Evolutionary conservation across 2,888 invertebrate genomes (phyloP), one percentile per base, ranked within the genome.

Genomic region (Teleiodes luculella): DNA sequence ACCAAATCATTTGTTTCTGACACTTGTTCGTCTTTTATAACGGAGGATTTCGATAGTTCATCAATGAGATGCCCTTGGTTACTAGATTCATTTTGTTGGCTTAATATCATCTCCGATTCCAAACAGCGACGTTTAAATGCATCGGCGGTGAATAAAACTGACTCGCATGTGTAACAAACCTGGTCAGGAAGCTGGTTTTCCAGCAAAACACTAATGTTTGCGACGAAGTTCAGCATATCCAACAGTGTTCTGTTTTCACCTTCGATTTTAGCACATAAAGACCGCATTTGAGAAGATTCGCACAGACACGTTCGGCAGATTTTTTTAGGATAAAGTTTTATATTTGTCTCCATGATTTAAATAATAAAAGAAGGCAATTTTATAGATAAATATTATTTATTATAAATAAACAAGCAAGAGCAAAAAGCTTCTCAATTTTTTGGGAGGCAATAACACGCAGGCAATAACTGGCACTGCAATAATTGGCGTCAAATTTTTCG

Each of bases 121-220:
- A 78, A 57, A 56, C 83, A 87, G 1, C 76, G 78, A n/a, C 73
- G 74, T 66, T 79, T 85, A 52, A 88, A 86, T 18, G 74, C 72
- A 30, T 83, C 76, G 18, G 78, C 74, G 58, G 78, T 80, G 28
- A 63, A 66, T 66, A 88, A 64, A 16, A 74, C 66, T 24, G 59
- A 37, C 55, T 78, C 77, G 58, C 88, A 89, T 24, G 78, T 78
- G 48, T 57, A 59, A 64, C 88, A 89, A 53, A 89, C 73, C 57
- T 83, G 83, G 65, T 83, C 80, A 0, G 88, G 85, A 39, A 81
- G 67, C 53, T 57, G 67, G 61, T 83, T 77, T 31, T 70, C 74
- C 11, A 63, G 58, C 62, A 67, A 70, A 60, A 84, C 65, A 57
- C 74, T 69, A 54, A 79, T 68, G 72, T 81, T 78, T 16, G 74